Base-by-base conservation (phyloP, 2,888 invertebrate species). In the Apodemia duryi region DNA sequence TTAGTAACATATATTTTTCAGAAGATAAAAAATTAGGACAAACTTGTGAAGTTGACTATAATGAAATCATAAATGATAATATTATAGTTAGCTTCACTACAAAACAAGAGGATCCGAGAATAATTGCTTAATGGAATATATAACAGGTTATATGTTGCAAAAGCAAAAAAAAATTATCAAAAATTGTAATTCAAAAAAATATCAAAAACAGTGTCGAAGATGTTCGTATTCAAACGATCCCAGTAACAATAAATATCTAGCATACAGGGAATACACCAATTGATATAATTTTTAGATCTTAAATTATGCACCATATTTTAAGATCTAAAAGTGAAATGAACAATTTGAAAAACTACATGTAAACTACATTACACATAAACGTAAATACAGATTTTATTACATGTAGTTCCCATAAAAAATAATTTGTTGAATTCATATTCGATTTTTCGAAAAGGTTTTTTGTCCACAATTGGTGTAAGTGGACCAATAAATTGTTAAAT, bases 141-240 rank as follows among this genome's bases (percentile, higher is more conserved):
- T 61, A 6, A 41, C 21, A 7, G 43, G 61, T 6, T 61, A 61
- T 11, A 41, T 61, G 10, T 10, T 43, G 10, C 9, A 4, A 41
- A 61, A 43, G n/a, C 61, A 61, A 61, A 61, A 41, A 61, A 38
- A 43, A 61, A 61, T 11, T 21, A n/a, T 38, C 13, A 61, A 41
- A 38, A 41, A 61, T 41, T 41, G 61, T 38, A 41, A 38, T 21
- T 21, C 21, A 21, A 21, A 21, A 21, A 21, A 21, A 21, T 21
- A 21, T 21, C 21, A 21, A 21, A 21, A 21, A n/a, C n/a, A n/a
- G 41, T 61, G 61, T 41, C 2, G 38, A 61, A 13, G 7, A 35
- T 10, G 9, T 7, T 10, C 21, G 7, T 61, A 43, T 43, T 10
- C 38, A 7, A 21, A 41, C 21, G 21, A 61, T 28, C 13, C n/a